These are phyloP conservation scores for Pollenia griseotomentosa DNA, from an alignment of 2,888 invertebrate genomes.

Conservation along the genomic window DNA sequence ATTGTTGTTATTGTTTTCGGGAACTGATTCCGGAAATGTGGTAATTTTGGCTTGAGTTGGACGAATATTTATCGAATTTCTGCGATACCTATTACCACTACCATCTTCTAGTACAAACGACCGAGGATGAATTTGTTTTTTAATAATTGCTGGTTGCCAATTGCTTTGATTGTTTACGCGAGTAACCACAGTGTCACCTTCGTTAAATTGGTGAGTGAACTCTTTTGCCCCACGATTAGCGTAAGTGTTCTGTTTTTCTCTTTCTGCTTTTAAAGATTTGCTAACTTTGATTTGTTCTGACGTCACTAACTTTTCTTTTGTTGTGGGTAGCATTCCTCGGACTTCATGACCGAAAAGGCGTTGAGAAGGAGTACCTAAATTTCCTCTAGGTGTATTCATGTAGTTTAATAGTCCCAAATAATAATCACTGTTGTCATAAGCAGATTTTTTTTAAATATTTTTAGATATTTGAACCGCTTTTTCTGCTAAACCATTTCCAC, in stretches of 20 bases:
- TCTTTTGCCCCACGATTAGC: neutral
- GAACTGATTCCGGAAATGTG: too few relatives aligned
- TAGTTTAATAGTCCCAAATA: too few relatives aligned
- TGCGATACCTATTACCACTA: too few relatives aligned
- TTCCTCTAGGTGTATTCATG: neutral
- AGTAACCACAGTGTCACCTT: too few relatives aligned
- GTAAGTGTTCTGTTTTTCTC: neutral
- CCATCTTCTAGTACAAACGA: too few relatives aligned
- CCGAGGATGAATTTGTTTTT: too few relatives aligned
- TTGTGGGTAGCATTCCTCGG: neutral
- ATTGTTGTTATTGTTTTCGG: neutral
- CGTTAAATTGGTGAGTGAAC: neutral
- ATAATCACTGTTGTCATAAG: too few relatives aligned
- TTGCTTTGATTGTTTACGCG: neutral
- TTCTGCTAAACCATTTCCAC: constrained; percentile 24
- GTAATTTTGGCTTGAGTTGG: neutral
- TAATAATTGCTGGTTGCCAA: neutral
- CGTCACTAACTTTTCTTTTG: neutral
- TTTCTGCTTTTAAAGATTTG: neutral
- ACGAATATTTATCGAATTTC: too few relatives aligned
- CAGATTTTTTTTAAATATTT: too few relatives aligned
- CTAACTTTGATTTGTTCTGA: neutral
- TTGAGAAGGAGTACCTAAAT: neutral
- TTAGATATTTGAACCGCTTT: constrained; percentile 22
- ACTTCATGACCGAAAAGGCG: neutral